Conservation (phyloP, 2,797 vertebrate species). For the Cephalopachus bancanus region DNA sequence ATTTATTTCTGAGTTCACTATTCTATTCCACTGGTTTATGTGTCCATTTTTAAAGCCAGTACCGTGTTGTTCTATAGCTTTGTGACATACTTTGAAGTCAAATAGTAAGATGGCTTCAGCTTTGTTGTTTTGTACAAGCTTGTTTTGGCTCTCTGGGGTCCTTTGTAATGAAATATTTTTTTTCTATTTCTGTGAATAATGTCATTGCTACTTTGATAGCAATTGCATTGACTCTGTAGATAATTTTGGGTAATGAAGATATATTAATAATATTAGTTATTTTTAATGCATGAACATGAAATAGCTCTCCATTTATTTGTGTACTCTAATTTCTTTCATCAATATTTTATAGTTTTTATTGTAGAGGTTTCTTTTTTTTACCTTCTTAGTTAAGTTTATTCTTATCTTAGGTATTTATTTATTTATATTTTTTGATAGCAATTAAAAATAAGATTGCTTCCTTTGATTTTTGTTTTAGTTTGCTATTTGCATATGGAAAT, state of each 20-base stretch:
- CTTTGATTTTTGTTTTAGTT: neutral
- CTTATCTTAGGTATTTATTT: neutral
- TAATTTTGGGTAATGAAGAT: neutral
- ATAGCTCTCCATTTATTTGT: neutral
- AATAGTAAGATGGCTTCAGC: neutral
- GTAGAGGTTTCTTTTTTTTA: neutral
- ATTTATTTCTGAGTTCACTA: neutral
- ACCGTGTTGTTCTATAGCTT: neutral
- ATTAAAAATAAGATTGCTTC: neutral
- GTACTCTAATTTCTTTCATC: neutral
- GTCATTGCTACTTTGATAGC: neutral
- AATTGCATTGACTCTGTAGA: neutral
- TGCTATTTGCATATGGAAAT: neutral
- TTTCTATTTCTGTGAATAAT: neutral
- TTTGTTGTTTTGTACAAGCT: neutral
- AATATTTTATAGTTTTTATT: neutral
- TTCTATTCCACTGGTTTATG: neutral
- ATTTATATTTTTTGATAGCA: neutral
- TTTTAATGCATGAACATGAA: neutral
- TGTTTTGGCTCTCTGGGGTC: neutral
- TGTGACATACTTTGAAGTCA: neutral
- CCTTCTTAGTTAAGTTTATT: neutral
- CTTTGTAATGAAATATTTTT: neutral
- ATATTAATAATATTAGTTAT: neutral
- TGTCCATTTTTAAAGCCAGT: neutral